Conservation (phyloP, 2,888 invertebrate species). For the Cryptocephalus moraei region DNA sequence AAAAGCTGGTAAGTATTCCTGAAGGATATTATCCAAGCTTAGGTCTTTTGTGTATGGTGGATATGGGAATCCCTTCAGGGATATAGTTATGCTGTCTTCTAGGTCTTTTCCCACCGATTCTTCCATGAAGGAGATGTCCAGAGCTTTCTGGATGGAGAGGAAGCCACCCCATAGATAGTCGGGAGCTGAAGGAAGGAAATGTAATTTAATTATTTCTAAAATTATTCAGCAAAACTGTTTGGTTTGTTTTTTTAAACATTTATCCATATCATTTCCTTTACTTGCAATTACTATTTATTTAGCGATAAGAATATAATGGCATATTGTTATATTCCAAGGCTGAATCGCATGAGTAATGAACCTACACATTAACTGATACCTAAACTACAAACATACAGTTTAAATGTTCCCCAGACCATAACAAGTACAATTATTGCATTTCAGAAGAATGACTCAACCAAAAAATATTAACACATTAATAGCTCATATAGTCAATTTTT, state of each 20-base stretch:
- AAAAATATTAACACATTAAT: no score
- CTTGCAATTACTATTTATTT: neutral
- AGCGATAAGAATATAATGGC: neutral
- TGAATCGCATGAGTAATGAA: neutral
- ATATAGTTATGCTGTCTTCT: constrained; percentile 23
- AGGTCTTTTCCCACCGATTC: constrained; percentile 9
- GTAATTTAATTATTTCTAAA: neutral
- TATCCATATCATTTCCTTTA: neutral
- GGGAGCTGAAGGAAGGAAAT: constrained; percentile 3
- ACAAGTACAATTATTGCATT: no score
- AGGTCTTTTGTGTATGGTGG: constrained; percentile 35
- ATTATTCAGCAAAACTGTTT: no score
- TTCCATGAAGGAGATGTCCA: constrained; percentile 48
- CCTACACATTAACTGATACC: neutral
- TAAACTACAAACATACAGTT: no score
- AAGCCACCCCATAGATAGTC: constrained; percentile 38
- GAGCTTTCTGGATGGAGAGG: constrained; percentile 47
- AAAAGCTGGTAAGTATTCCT: constrained; percentile 32
- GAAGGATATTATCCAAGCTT: constrained; percentile 27
- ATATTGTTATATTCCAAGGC: neutral
- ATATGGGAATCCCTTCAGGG: constrained; percentile 47
- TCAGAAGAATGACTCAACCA: no score
- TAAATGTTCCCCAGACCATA: no score
- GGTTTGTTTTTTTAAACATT: neutral
- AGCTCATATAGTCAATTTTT: no score